Percentiles rank a stretch among this genome's conserved stretches.
phyloP scores from a whole-genome alignment of 2,888 invertebrate species.

The Drosophila infuscata region DNA sequence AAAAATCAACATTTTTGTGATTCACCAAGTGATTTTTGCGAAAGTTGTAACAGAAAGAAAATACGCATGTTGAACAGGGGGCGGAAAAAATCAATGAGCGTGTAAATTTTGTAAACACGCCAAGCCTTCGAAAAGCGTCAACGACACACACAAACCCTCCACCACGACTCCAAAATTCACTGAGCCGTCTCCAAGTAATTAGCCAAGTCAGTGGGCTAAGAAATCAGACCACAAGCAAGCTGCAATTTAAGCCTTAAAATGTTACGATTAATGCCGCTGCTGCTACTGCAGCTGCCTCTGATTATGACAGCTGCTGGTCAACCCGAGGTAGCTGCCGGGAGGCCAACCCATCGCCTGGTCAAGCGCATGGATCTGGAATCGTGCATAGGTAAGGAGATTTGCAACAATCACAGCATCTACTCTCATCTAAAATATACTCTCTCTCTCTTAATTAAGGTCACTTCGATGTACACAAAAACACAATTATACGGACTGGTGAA shows the following conservation, averaged over 20 bases:
- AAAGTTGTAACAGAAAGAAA: constrained; percentile 4
- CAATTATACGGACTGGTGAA: constrained; percentile 96
- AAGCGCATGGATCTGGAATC: constrained; percentile 84
- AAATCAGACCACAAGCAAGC: constrained; percentile 47
- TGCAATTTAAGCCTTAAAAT: constrained; percentile 9
- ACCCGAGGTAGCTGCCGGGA: constrained; percentile 48
- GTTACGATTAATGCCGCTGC: constrained; percentile 37
- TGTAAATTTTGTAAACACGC: constrained; percentile 77
- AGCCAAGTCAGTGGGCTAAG: constrained; percentile 23
- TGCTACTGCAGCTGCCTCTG: constrained; percentile 35
- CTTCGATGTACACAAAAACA: constrained; percentile 94
- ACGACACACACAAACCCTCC: constrained; percentile 2
- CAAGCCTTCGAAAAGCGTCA: constrained; percentile 59
- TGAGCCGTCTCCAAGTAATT: constrained; percentile 60
- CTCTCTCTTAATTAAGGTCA: constrained; percentile 68
- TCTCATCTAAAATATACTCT: background rate
- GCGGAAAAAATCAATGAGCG: constrained; percentile 72
- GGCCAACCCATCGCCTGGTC: constrained; percentile 71
- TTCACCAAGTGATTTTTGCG: background rate
- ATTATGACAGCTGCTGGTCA: constrained; percentile 55
- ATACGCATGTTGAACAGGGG: constrained; percentile 12
- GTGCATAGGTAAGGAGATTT: constrained; percentile 80
- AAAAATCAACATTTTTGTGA: constrained; percentile 7
- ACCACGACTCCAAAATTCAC: constrained; percentile 3
- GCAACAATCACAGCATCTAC: too few species aligned